Conservation (phyloP, 2,113 vertebrate species). For the Callipepla squamata region DNA sequence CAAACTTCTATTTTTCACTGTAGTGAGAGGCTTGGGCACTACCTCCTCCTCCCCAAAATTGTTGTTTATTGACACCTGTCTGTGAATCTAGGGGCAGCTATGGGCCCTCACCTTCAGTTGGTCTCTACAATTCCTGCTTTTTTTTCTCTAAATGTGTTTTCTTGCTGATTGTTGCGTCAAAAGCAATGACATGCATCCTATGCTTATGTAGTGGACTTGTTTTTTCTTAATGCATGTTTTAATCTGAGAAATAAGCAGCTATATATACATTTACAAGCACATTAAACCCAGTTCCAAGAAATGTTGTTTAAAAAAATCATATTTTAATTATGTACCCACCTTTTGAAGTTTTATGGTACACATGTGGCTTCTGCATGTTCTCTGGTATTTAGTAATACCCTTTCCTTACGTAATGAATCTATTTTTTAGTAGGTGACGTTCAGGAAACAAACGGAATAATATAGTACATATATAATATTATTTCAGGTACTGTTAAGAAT, state of each 20-base stretch:
- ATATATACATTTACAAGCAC: not conserved
- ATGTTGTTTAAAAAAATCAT: not conserved
- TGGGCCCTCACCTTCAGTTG: not conserved
- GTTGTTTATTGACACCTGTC: not conserved
- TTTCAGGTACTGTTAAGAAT: not conserved
- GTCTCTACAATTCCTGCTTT: not conserved
- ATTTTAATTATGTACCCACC: not conserved
- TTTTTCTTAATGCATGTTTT: not conserved
- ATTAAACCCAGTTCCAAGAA: not conserved
- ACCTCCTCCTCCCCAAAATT: not conserved
- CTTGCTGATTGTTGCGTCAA: not conserved
- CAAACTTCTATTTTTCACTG: not conserved
- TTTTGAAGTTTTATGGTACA: not conserved
- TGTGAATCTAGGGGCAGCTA: not conserved
- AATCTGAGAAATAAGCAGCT: not conserved
- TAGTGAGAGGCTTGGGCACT: not conserved
- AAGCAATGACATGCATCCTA: fast-evolving
- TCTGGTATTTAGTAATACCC: not conserved
- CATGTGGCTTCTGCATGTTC: not conserved
- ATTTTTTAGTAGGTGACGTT: not conserved
- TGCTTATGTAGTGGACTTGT: not conserved
- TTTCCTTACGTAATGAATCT: not conserved
- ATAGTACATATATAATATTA: too few species aligned
- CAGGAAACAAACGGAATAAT: not conserved
- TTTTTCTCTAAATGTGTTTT: not conserved